A percentile compares a stretch with the other conserved stretches of the same genome.
Evolutionary conservation across 92 coral and sea anemone species (phyloP).

Genomic region (Micromussa lordhowensis): DNA sequence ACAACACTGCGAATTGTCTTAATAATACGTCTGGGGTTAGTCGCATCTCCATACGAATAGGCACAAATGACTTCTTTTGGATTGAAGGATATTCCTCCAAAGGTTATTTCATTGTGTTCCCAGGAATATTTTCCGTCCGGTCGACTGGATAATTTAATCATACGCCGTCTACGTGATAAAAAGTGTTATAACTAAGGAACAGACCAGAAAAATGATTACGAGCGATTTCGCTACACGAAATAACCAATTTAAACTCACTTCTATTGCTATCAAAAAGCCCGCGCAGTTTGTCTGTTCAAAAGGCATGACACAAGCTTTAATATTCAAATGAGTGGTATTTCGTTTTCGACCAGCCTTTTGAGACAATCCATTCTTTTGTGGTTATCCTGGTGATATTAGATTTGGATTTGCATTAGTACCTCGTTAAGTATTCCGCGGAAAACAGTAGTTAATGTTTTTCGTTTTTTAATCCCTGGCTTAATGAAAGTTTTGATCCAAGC

Average conservation of each 20-base stretch:
- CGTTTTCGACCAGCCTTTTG: conserved; percentile 7
- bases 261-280: neutral
- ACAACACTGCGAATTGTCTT: neutral
- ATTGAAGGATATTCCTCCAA: neutral
- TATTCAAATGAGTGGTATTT: conserved; percentile 5
- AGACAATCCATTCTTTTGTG: neutral
- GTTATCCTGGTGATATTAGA: neutral
- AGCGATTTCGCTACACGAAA: neutral
- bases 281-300: neutral
- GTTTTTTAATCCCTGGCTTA: neutral
- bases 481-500: neutral
- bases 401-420: neutral
- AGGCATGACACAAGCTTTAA: conserved; percentile 4
- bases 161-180: neutral
- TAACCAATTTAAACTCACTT: conserved; percentile 23
- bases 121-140: neutral
- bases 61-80: neutral
- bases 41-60: conserved; percentile 20
- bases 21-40: conserved; percentile 9
- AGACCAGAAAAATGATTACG: neutral
- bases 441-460: neutral
- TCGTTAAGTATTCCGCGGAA: conserved; percentile 6
- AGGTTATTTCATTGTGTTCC: neutral
- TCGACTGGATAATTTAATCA: neutral
- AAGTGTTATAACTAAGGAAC: neutral